A percentile compares a stretch with the other conserved stretches of the same genome.
phyloP scores from a whole-genome alignment of 2,888 invertebrate species.

The Psylliodes chrysocephalus region DNA sequence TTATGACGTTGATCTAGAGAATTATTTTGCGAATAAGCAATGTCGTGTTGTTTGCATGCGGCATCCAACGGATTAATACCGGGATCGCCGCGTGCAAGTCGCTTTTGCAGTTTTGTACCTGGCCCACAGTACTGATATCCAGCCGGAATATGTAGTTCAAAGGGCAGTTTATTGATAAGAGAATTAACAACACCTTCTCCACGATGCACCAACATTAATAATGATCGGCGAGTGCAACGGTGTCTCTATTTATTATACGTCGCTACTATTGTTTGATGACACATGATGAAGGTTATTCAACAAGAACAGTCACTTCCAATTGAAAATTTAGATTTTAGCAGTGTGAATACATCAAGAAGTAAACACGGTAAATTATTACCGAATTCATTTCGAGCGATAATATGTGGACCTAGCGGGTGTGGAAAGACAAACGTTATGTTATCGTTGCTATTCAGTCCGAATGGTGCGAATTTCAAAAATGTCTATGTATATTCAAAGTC shows the following conservation, averaged over 20 bases:
- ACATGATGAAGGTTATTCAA: too few relatives aligned
- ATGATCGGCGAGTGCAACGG: too few relatives aligned
- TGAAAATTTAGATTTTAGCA: too few relatives aligned
- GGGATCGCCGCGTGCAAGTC: conserved; percentile 53
- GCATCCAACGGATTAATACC: conserved; percentile 54
- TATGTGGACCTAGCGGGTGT: neutral
- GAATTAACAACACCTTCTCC: conserved; percentile 43
- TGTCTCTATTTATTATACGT: too few relatives aligned
- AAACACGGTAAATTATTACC: neutral
- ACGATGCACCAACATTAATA: too few relatives aligned
- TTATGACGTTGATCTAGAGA: conserved; percentile 49
- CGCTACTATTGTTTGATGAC: too few relatives aligned
- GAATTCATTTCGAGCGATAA: neutral
- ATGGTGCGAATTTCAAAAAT: too few relatives aligned
- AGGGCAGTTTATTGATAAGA: conserved; percentile 48
- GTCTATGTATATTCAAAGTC: too few relatives aligned
- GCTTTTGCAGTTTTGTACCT: conserved; percentile 47
- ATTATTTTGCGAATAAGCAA: conserved; percentile 48
- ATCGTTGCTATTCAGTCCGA: conserved; percentile 10
- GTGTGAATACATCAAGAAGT: too few relatives aligned
- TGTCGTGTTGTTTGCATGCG: conserved; percentile 53
- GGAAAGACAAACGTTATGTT: conserved; percentile 15
- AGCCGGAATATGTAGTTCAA: too few relatives aligned
- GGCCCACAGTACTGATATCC: conserved; percentile 46
- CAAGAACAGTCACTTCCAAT: too few relatives aligned